Percentiles rank a stretch among this genome's conserved stretches.
Evolutionary conservation across 2,113 vertebrate species (phyloP).

Genomic region (Prunella fulvescens): DNA sequence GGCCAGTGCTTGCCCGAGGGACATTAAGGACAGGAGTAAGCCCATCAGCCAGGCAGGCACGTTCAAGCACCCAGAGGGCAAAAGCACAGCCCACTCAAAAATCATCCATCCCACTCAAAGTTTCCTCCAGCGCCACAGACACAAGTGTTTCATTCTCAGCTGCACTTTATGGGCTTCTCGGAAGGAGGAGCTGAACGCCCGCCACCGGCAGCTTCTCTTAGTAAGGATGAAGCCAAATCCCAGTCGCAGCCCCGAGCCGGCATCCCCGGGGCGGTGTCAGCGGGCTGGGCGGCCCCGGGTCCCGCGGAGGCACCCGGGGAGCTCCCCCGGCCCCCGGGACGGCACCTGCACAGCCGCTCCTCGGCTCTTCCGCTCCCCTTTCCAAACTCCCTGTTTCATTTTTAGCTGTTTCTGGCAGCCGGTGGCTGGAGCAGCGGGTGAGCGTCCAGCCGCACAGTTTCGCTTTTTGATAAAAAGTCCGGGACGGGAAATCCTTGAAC

Average conservation of each 20-base stretch:
- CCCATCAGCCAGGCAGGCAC: not conserved
- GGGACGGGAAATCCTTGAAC: not conserved
- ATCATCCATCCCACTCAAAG: not conserved
- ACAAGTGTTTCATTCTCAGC: not conserved
- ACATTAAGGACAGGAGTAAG: not conserved
- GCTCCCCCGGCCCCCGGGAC: accelerated
- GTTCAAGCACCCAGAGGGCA: not conserved
- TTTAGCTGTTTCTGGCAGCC: not conserved
- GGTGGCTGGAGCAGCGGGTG: too few relatives aligned
- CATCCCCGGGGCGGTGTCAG: not conserved
- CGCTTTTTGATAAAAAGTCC: not conserved
- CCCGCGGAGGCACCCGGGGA: not conserved
- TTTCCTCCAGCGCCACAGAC: not conserved
- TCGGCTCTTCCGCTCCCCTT: not conserved
- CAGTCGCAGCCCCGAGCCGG: not conserved
- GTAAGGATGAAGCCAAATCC: not conserved
- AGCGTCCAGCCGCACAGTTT: not conserved
- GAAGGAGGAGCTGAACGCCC: not conserved
- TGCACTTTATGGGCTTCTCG: not conserved
- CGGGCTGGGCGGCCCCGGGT: not conserved
- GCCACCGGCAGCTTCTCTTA: not conserved
- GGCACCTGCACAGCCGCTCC: not conserved
- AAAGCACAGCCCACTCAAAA: not conserved
- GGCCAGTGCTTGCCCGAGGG: not conserved
- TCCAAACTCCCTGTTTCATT: not conserved